phyloP scores from a whole-genome alignment of 1,140 invertebrate species.

The Rhagoletis pomonella region DNA sequence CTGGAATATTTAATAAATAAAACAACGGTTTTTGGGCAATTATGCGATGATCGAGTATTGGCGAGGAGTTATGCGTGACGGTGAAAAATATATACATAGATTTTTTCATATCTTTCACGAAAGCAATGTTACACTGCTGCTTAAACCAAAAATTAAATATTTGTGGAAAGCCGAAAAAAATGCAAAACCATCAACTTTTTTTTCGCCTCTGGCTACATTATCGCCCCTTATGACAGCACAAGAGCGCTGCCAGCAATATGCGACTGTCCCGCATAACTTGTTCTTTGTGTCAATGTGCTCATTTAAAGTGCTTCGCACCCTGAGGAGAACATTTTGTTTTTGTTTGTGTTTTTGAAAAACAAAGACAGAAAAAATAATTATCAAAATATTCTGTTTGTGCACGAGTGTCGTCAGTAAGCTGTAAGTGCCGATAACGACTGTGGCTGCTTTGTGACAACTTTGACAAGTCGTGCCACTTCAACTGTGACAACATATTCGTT shows the following conservation, averaged over 20 bases:
- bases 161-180: not conserved
- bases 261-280: not conserved
- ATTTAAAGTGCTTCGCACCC: constrained; percentile 17
- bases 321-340: too few species aligned
- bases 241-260: not conserved
- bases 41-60: not conserved
- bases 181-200: not conserved
- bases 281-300: not conserved
- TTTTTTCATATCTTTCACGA: not conserved
- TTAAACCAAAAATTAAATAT: not conserved
- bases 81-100: not conserved
- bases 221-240: too few species aligned
- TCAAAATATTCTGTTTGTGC: not conserved
- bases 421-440: not conserved
- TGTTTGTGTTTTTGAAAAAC: not conserved
- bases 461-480: constrained; percentile 29
- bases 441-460: not conserved
- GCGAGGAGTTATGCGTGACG: not conserved
- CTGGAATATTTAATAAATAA: constrained; percentile 36
- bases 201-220: not conserved
- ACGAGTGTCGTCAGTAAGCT: not conserved
- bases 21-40: constrained; percentile 28
- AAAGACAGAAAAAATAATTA: not conserved
- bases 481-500: not conserved
- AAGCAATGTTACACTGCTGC: constrained; percentile 20